These are phyloP conservation scores for Telmatherina bonti DNA, from an alignment of 2,797 vertebrate species.

Conservation along the genomic window DNA sequence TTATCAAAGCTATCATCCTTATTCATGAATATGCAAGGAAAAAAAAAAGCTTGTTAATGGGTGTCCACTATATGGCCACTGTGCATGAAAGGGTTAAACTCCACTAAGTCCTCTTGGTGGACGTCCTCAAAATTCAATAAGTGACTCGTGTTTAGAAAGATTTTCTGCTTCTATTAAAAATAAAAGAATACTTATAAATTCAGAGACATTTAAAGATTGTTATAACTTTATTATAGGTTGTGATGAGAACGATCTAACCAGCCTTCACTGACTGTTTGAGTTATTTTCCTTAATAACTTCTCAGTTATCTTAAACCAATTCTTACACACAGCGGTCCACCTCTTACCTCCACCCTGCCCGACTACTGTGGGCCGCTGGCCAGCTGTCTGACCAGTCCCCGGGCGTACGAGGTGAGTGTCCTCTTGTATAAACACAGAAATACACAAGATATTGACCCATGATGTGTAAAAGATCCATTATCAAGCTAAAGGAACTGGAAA, in stretches of 20 bases:
- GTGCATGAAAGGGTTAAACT: too few relatives aligned
- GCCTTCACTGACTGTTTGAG: neutral
- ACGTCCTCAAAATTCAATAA: slow-evolving; percentile 10
- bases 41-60: too few relatives aligned
- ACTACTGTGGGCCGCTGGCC: slow-evolving; percentile 93
- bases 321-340: slow-evolving; percentile 97
- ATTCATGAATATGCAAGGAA: too few relatives aligned
- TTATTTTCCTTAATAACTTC: slow-evolving; percentile 70
- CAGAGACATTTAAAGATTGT: neutral
- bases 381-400: slow-evolving; percentile 94
- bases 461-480: slow-evolving; percentile 6
- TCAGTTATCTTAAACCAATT: slow-evolving; percentile 96
- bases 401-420: slow-evolving; percentile 90
- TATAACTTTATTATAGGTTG: neutral
- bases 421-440: slow-evolving; percentile 9
- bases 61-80: too few relatives aligned
- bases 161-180: neutral
- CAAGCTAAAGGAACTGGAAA: neutral
- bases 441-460: slow-evolving; percentile 1
- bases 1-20: too few relatives aligned
- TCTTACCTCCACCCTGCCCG: slow-evolving; percentile 91
- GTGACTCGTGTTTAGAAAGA: neutral
- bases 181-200: neutral
- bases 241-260: neutral
- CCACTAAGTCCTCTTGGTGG: slow-evolving; percentile 20